Evolutionary conservation across 2,888 invertebrate genomes (phyloP).

Genomic region (Dendrolimus houi): DNA sequence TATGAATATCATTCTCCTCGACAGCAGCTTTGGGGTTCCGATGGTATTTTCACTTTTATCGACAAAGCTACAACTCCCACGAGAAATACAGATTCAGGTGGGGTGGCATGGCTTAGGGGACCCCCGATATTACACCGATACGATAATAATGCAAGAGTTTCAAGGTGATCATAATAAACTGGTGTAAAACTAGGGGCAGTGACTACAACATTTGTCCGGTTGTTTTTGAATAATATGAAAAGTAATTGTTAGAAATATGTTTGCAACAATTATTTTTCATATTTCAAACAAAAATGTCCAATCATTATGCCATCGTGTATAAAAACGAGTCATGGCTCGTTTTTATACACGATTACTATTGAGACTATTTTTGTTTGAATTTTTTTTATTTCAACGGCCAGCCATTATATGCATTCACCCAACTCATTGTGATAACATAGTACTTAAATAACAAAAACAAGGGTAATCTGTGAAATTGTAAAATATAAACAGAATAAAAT

Average conservation of each 20-base stretch:
- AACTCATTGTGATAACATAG: no score
- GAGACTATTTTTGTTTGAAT: no score
- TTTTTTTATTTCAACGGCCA: no score
- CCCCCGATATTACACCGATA: slow-evolving; percentile 33
- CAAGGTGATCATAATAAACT: slow-evolving; percentile 33
- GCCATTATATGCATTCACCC: no score
- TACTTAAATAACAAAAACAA: no score
- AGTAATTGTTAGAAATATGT: no score
- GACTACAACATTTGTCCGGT: neutral
- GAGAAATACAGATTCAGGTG: slow-evolving; percentile 57
- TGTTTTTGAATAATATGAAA: no score
- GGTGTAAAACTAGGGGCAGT: slow-evolving; percentile 22
- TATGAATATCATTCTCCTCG: neutral
- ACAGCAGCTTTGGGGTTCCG: slow-evolving; percentile 14
- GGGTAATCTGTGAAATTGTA: no score
- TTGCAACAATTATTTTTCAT: no score
- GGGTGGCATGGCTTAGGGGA: slow-evolving; percentile 42
- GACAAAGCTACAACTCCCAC: slow-evolving; percentile 48
- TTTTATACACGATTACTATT: no score
- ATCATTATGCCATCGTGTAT: no score
- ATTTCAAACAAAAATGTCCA: slow-evolving; percentile 1
- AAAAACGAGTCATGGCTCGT: no score
- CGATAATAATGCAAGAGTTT: slow-evolving; percentile 29
- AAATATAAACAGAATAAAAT: slow-evolving; percentile 4
- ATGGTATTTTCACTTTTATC: slow-evolving; percentile 49